Conservation (phyloP, 2,113 vertebrate genomes). For the Leucoraja erinaceus region DNA sequence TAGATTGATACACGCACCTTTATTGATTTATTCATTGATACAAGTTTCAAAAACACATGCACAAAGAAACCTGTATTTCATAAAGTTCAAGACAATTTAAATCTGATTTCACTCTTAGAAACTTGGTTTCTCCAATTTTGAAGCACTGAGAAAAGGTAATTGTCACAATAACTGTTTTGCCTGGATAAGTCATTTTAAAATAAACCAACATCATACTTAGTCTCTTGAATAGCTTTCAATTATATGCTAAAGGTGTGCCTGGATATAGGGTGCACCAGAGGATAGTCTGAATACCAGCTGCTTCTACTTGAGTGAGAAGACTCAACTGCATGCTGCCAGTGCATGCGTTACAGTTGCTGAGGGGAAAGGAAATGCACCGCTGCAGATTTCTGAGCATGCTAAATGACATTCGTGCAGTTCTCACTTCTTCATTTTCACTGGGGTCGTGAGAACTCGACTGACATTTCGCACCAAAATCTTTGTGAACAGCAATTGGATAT, state of each 20-base stretch:
- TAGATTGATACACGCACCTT: background rate
- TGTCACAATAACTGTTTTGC: background rate
- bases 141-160: background rate
- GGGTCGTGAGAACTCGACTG: background rate
- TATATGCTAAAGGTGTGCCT: background rate
- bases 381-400: background rate
- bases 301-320: background rate
- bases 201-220: background rate
- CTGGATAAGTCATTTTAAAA: background rate
- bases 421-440: background rate
- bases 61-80: background rate
- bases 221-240: slow-evolving; percentile 1
- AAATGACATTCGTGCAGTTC: background rate
- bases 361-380: background rate
- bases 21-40: background rate
- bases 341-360: no score
- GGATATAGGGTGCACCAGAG: background rate
- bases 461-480: background rate
- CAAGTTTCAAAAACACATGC: slow-evolving; percentile 9
- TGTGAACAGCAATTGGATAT: background rate
- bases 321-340: background rate
- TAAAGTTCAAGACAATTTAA: background rate
- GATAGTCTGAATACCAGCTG: background rate
- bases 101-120: background rate
- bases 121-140: background rate